Evolutionary conservation across 2,113 vertebrate species (phyloP).

Genomic region (Baryphthengus martii): DNA sequence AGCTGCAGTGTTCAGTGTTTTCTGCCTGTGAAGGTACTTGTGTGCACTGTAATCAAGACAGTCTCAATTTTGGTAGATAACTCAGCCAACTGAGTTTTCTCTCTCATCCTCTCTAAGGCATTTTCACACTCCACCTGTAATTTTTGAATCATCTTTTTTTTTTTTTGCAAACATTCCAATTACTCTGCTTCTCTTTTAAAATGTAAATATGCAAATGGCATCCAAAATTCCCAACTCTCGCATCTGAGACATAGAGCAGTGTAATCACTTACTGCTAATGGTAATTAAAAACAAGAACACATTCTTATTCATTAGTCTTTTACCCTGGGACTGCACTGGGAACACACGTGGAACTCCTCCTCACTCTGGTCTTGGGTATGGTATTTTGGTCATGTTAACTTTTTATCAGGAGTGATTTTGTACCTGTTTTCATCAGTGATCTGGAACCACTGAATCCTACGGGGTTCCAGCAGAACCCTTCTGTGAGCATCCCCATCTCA

Average conservation of each 20-base stretch:
- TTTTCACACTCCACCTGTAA: conserved; percentile 26
- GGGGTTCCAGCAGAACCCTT: background rate
- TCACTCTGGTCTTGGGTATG: background rate
- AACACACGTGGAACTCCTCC: background rate
- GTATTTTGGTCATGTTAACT: background rate
- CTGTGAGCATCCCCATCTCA: background rate
- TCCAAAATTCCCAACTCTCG: background rate
- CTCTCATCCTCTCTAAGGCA: background rate
- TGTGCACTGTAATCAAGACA: background rate
- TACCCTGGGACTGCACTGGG: background rate
- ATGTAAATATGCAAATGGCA: conserved; percentile 37
- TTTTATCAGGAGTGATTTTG: background rate
- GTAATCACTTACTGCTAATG: conserved; percentile 2
- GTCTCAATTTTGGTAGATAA: background rate
- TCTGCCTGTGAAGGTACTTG: background rate
- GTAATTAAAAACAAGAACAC: conserved; percentile 11
- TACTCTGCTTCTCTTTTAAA: conserved; percentile 45
- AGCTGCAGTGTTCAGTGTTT: background rate
- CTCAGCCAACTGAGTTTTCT: conserved; percentile 4
- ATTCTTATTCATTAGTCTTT: background rate
- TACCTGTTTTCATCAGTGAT: background rate
- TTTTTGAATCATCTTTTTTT: background rate
- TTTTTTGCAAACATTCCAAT: conserved; percentile 15
- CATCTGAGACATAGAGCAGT: conserved; percentile 9
- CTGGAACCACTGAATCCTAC: background rate